phyloP scores from a whole-genome alignment of 2,113 vertebrate genomes.

The Malaclemys terrapin region DNA sequence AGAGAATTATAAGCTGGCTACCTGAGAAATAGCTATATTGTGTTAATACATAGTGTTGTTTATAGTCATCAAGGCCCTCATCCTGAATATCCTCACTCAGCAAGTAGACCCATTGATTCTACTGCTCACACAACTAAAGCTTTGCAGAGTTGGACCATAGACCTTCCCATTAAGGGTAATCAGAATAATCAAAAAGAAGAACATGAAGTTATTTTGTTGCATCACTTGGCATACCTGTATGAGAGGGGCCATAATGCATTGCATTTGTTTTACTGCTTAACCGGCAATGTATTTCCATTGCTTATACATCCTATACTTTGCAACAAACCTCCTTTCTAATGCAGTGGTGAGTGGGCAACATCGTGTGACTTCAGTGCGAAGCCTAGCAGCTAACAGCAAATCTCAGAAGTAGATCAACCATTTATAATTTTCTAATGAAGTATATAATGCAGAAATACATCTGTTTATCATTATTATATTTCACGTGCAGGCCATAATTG shows the following conservation, averaged over 20 bases:
- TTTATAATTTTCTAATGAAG: not conserved
- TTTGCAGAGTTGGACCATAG: not conserved
- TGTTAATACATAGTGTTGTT: not conserved
- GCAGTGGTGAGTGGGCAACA: not conserved
- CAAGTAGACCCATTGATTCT: not conserved
- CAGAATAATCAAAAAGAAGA: not conserved
- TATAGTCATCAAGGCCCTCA: not conserved
- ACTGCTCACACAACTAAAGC: not conserved
- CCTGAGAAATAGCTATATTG: not conserved
- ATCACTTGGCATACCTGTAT: not conserved
- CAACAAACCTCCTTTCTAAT: not conserved
- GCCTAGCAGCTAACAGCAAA: not conserved
- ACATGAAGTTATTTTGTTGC: not conserved
- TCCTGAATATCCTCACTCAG: not conserved
- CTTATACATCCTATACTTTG: not conserved
- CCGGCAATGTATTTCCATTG: not conserved
- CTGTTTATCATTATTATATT: not conserved
- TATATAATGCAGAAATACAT: not conserved
- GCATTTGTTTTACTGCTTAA: not conserved
- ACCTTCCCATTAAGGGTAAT: slow-evolving; percentile 35
- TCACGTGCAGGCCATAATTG: not conserved
- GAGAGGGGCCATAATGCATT: not conserved
- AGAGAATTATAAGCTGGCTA: not conserved
- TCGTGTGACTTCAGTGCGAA: not conserved
- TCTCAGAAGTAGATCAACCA: not conserved